Percentiles rank a stretch among this genome's conserved stretches.
These are phyloP conservation scores for human (Homo sapiens) DNA, from an alignment of 2,113 vertebrate genomes.

Conservation along the genomic window GRCh38 chr2:114354001-114354500, in stretches of 20 bases:
- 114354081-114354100: background rate
- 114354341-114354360: background rate
- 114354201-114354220: background rate
- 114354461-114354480: background rate
- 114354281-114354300: background rate
- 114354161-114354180: background rate
- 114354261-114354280: background rate
- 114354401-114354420: background rate
- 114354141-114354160: background rate
- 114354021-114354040: background rate
- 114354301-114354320: background rate
- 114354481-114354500: background rate
- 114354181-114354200: background rate
- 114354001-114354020: background rate
- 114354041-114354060: conserved; percentile 11
- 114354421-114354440: background rate
- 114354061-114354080: background rate
- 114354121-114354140: background rate
- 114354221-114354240: background rate
- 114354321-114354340: background rate
- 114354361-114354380: background rate
- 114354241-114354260: background rate
- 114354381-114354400: background rate
- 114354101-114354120: background rate
- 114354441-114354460: background rate